Conservation (phyloP, 2,113 vertebrate species). For the Ochotona princeps region DNA sequence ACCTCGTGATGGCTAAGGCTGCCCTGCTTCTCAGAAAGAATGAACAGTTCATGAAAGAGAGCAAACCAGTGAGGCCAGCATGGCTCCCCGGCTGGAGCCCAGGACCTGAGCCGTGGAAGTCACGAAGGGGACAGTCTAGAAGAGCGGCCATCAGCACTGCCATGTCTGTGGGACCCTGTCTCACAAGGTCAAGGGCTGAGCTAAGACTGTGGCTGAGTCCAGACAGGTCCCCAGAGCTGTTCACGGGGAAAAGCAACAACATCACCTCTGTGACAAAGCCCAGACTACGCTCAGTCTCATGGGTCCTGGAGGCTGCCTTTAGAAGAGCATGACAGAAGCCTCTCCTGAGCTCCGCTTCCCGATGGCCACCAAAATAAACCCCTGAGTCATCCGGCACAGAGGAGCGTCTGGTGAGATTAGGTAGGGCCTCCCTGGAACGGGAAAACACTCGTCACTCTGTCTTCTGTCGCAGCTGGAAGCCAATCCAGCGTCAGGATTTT, state of each 20-base stretch:
- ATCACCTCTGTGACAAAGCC: background rate
- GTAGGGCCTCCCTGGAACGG: conserved; percentile 3
- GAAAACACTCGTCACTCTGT: background rate
- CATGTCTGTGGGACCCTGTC: background rate
- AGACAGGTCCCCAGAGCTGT: conserved; percentile 2
- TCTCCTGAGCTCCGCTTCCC: background rate
- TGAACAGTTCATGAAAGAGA: background rate
- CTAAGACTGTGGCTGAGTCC: conserved; percentile 31
- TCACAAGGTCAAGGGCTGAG: background rate
- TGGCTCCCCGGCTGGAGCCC: background rate
- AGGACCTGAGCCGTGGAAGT: background rate
- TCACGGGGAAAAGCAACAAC: background rate
- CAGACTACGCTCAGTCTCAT: background rate
- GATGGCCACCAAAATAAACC: conserved; percentile 11
- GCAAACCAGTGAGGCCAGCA: conserved; percentile 19
- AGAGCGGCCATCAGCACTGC: background rate
- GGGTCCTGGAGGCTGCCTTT: background rate
- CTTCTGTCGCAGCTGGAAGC: conserved; percentile 27
- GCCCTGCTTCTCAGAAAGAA: conserved; percentile 42
- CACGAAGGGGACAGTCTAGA: background rate
- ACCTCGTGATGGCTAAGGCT: background rate
- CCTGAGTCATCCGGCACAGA: background rate
- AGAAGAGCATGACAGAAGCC: background rate
- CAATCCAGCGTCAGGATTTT: conserved; percentile 41
- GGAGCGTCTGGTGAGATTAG: conserved; percentile 10